Conservation (phyloP, 2,113 vertebrate genomes). For the Gallinago jamesoni region DNA sequence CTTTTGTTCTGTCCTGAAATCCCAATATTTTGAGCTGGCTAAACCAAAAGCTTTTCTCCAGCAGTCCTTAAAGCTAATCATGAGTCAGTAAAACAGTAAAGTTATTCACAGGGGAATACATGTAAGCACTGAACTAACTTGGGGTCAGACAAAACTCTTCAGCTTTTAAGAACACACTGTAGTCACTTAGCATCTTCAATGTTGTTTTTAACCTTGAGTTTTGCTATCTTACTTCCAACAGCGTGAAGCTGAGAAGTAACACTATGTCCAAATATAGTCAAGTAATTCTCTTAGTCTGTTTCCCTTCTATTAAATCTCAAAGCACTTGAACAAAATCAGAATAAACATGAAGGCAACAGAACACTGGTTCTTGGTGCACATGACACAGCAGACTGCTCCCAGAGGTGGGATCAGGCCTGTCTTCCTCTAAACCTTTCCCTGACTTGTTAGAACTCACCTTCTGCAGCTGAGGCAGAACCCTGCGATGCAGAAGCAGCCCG, state of each 20-base stretch:
- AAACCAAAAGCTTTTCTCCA: neutral
- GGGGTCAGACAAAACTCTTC: neutral
- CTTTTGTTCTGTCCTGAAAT: neutral
- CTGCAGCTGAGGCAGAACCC: conserved; percentile 90
- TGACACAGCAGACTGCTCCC: neutral
- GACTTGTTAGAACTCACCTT: conserved; percentile 77
- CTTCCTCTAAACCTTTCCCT: neutral
- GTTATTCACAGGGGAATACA: neutral
- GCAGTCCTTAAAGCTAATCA: neutral
- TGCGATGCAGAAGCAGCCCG: conserved; percentile 90
- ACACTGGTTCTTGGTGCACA: neutral
- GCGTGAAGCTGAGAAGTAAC: neutral
- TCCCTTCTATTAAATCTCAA: neutral
- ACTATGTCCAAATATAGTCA: neutral
- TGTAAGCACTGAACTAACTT: neutral
- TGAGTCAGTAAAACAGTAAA: neutral
- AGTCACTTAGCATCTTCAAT: neutral
- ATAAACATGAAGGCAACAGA: neutral
- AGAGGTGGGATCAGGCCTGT: neutral
- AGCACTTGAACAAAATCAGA: neutral
- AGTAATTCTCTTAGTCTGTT: neutral
- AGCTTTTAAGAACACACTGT: neutral
- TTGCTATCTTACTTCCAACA: neutral
- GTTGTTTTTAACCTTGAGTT: neutral
- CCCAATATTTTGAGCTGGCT: neutral